Evolutionary conservation across 2,797 vertebrate species (phyloP).

Genomic region (Phrynocephalus vlangalii): DNA sequence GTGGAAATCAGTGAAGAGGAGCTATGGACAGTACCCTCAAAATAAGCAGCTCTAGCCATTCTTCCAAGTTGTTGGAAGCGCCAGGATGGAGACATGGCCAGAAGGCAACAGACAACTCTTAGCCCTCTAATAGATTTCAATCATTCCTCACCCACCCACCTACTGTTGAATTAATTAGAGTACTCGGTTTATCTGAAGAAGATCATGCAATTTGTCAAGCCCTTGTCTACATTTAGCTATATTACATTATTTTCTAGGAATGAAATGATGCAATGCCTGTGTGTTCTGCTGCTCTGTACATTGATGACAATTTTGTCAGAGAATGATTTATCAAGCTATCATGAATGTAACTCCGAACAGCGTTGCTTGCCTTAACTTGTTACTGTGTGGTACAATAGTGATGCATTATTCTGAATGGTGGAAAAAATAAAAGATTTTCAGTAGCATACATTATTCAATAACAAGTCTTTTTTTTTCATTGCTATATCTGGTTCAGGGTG

Average conservation of each 20-base stretch:
- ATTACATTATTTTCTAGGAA: slow-evolving; percentile 17
- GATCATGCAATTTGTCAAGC: background rate
- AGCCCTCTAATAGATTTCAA: background rate
- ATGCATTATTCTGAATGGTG: slow-evolving; percentile 32
- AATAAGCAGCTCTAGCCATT: no score
- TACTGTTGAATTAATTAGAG: background rate
- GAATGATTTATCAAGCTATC: slow-evolving; percentile 19
- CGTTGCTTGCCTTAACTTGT: slow-evolving; percentile 46
- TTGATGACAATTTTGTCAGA: background rate
- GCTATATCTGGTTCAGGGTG: slow-evolving; percentile 16
- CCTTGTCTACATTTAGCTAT: background rate
- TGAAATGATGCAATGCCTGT: background rate
- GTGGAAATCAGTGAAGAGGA: background rate
- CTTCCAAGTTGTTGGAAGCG: background rate
- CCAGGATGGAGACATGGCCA: background rate
- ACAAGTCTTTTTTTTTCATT: slow-evolving; percentile 48
- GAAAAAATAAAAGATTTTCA: slow-evolving; percentile 18
- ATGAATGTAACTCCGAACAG: slow-evolving; percentile 36
- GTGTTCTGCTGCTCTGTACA: background rate
- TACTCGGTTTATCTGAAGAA: background rate
- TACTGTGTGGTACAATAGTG: slow-evolving; percentile 28
- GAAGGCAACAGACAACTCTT: background rate
- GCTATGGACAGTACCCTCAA: no score
- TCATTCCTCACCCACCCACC: background rate
- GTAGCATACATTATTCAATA: slow-evolving; percentile 28